Base-by-base conservation (phyloP, 2,888 invertebrate genomes). In the Hydrotaea cyrtoneurina region DNA sequence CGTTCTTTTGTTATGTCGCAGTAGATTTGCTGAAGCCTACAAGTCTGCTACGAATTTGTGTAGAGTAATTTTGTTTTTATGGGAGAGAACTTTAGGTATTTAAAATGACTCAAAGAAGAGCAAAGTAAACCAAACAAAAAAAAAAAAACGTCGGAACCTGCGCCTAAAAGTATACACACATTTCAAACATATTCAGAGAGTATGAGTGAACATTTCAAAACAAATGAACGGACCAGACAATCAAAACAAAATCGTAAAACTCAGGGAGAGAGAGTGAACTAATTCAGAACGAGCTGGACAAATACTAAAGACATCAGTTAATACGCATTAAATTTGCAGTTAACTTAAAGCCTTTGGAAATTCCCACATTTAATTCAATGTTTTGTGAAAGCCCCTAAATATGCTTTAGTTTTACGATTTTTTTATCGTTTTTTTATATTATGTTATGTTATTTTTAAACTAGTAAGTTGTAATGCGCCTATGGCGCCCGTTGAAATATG, bases 11-110 rank as follows among this genome's bases (percentile, higher is more conserved):
- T 39, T 39, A 53, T 53, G 53, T 8, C 19, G 53, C 39, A 50
- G 50, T 50, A n/a, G 8, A 50, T 55, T 2, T 76, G 26, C 50
- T 55, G 43, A 53, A 36, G 80, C 83, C 83, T 84, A 80, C 78
- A 80, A 80, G 80, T 78, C 78, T 84, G 64, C 71, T 55, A 78
- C 19, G 55, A 19, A 50, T 69, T 43, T 69, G 11, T 11, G 19
- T 11, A n/a, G 53, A 17, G 19, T 17, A 19, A 4, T 53, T 11
- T 26, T 23, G 23, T 23, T 36, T 64, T 23, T 15, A 17, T 10
- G 36, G 19, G n/a, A 55, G 55, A 55, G 74, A 55, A 31, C 2
- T 46, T 15, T 13, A 66, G 31, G 31, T 7, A 15, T 46, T 10
- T 10, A 39, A 39, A 50, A n/a, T 50, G 50, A 50, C 50, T 50